These are phyloP conservation scores for Sphaerodactylus townsendi DNA, from an alignment of 2,113 vertebrate genomes.

Conservation along the genomic window DNA sequence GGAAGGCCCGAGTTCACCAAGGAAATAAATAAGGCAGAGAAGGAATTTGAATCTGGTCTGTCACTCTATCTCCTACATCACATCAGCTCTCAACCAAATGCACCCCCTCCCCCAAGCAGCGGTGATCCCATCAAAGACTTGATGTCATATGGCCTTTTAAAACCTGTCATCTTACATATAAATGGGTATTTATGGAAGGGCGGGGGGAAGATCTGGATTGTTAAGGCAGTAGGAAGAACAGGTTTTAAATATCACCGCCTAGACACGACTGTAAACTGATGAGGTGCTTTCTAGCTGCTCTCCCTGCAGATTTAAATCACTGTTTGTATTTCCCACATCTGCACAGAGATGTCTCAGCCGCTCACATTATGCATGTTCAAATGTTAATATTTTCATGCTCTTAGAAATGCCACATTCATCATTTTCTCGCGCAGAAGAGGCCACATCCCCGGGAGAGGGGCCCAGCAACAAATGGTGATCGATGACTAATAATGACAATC, in stretches of 20 bases:
- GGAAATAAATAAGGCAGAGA: too few species aligned
- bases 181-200: too few species aligned
- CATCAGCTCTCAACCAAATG: too few species aligned
- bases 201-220: neutral
- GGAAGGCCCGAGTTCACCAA: too few species aligned
- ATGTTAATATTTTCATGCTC: conserved; percentile 31
- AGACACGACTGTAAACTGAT: neutral
- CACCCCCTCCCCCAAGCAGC: too few species aligned
- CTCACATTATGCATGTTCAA: conserved; percentile 20
- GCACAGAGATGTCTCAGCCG: conserved; percentile 6
- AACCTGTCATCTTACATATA: too few species aligned
- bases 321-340: conserved; percentile 20
- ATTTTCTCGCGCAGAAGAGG: neutral
- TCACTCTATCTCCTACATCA: too few species aligned
- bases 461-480: conserved; percentile 10
- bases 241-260: neutral
- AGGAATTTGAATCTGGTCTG: too few species aligned
- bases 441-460: neutral
- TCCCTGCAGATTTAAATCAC: conserved; percentile 11
- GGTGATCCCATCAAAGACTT: too few species aligned
- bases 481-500: conserved; percentile 13
- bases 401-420: conserved; percentile 35
- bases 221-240: neutral
- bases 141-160: too few species aligned
- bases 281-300: neutral